phyloP scores from a whole-genome alignment of 2,888 invertebrate genomes.

The Metallyticus violacea region DNA sequence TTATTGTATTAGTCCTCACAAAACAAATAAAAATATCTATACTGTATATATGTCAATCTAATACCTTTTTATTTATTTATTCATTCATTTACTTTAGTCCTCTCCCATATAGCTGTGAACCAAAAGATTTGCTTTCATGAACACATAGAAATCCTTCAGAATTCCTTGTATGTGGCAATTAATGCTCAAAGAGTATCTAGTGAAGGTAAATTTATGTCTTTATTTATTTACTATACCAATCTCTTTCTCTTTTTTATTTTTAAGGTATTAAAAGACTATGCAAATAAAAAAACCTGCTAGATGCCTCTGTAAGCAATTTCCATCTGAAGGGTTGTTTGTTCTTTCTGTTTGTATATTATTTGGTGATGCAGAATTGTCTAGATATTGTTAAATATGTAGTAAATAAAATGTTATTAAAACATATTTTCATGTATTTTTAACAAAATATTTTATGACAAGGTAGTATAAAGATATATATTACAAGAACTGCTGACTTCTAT shows the following conservation, averaged over 20 bases:
- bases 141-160: not conserved
- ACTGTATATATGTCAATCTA: not conserved
- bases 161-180: not conserved
- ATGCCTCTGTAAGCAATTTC: not conserved
- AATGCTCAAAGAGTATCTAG: not conserved
- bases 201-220: not conserved
- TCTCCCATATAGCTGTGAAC: no score
- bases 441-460: not conserved
- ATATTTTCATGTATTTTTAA: not conserved
- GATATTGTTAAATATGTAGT: not conserved
- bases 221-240: not conserved
- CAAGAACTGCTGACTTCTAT: not conserved
- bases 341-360: not conserved
- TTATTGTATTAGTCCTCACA: not conserved
- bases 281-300: no score
- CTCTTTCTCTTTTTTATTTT: no score
- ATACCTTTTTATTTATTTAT: no score
- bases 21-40: not conserved
- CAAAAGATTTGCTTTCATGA: not conserved
- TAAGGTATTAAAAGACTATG: not conserved
- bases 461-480: not conserved
- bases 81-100: no score
- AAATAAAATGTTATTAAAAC: not conserved
- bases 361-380: not conserved
- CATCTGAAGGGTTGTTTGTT: not conserved